Percentiles rank a stretch among this genome's conserved stretches.
Evolutionary conservation across 2,113 vertebrate species (phyloP).

Genomic region (Progne subis): DNA sequence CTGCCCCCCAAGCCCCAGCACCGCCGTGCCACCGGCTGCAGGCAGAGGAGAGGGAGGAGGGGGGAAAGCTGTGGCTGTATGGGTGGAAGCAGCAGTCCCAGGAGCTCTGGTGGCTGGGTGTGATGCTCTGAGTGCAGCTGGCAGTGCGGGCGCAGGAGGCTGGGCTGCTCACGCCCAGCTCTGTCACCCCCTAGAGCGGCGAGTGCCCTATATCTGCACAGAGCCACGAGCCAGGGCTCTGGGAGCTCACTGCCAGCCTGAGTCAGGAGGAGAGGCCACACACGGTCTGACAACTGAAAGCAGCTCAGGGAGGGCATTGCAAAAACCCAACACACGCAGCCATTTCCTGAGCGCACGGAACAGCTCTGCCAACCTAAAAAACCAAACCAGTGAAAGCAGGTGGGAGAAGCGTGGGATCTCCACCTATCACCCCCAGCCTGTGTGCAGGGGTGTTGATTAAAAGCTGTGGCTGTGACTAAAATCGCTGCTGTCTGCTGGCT

Average conservation of each 20-base stretch:
- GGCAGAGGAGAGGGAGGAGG: not conserved
- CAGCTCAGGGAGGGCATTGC: not conserved
- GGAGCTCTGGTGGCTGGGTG: not conserved
- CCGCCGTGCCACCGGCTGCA: fast-evolving
- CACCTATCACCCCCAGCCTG: not conserved
- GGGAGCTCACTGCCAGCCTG: not conserved
- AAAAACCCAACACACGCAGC: not conserved
- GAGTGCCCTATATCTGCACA: conserved; percentile 33
- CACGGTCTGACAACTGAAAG: not conserved
- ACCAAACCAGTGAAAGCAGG: not conserved
- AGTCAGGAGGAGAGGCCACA: conserved; percentile 14
- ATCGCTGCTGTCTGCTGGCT: not conserved
- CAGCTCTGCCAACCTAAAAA: not conserved
- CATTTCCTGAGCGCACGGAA: not conserved
- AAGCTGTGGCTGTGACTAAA: not conserved
- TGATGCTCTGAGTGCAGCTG: conserved; percentile 29
- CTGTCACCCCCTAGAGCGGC: conserved; percentile 24
- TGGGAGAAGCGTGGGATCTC: not conserved
- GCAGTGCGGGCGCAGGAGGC: not conserved
- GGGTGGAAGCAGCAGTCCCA: not conserved
- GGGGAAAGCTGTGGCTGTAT: not conserved
- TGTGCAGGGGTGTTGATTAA: not conserved
- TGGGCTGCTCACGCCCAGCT: conserved; percentile 23
- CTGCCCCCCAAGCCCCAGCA: not conserved
- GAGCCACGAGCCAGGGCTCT: conserved; percentile 8